Conservation (phyloP, 2,797 vertebrate species). For the Melanotaenia trifasciata region DNA sequence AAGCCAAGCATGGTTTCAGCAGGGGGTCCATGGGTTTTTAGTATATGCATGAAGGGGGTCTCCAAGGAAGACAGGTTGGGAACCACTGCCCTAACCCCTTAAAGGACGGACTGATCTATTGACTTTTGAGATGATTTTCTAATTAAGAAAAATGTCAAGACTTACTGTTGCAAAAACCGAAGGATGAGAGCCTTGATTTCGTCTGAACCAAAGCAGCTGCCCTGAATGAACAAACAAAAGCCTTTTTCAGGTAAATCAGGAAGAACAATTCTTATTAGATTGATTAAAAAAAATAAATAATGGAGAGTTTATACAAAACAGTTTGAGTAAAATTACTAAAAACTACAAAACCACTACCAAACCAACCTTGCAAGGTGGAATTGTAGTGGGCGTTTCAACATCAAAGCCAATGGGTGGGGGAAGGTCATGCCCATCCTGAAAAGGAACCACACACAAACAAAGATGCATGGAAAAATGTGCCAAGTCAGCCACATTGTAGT, state of each 20-base stretch:
- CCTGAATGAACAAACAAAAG: constrained; percentile 75
- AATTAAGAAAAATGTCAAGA: constrained; percentile 37
- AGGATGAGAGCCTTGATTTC: constrained; percentile 88
- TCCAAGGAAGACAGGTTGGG: too few relatives aligned
- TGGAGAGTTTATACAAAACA: neutral
- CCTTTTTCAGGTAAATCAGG: constrained; percentile 2
- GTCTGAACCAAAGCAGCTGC: constrained; percentile 90
- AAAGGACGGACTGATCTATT: neutral
- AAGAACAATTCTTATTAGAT: neutral
- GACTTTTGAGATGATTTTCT: neutral
- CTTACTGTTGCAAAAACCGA: constrained; percentile 92
- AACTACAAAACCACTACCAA: neutral
- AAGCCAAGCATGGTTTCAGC: too few relatives aligned
- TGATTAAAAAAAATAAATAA: neutral
- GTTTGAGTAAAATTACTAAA: neutral
- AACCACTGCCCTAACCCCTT: neutral
- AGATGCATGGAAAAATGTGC: neutral
- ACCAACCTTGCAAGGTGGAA: constrained; percentile 87
- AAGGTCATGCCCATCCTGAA: constrained; percentile 90
- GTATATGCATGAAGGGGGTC: too few relatives aligned
- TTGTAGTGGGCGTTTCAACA: constrained; percentile 86
- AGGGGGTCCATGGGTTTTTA: too few relatives aligned
- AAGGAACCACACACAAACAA: constrained; percentile 13
- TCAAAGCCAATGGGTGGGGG: constrained; percentile 91
- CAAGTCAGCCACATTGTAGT: neutral